Evolutionary conservation across 2,797 vertebrate genomes (phyloP).

Genomic region (Periparus ater): DNA sequence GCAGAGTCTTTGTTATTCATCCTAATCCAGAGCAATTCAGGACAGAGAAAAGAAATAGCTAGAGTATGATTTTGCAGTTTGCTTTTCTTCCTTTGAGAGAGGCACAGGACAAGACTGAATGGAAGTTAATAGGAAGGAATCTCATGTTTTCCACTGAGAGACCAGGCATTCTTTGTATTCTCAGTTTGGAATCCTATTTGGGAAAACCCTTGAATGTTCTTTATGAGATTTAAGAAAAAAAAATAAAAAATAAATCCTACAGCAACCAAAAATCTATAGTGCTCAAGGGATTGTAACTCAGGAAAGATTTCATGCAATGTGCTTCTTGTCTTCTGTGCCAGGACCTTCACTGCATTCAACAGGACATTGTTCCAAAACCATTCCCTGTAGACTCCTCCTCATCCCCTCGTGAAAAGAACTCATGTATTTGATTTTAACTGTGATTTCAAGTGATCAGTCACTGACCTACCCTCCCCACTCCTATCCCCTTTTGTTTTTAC

Average conservation of each 20-base stretch:
- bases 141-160: constrained; percentile 4
- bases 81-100: background rate
- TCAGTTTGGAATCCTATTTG: background rate
- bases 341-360: constrained; percentile 36
- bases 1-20: constrained; percentile 8
- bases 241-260: background rate
- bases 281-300: background rate
- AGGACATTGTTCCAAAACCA: background rate
- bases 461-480: constrained; percentile 49
- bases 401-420: background rate
- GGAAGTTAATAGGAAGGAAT: background rate
- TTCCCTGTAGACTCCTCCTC: background rate
- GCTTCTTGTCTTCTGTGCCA: constrained; percentile 26
- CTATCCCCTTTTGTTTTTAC: constrained; percentile 79
- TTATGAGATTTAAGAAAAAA: background rate
- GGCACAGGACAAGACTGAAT: background rate
- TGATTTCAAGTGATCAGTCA: constrained; percentile 38
- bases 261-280: background rate
- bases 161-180: background rate
- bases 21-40: background rate
- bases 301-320: constrained; percentile 20
- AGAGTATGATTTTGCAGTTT: background rate
- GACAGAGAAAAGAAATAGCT: background rate
- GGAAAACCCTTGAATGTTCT: background rate
- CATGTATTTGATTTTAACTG: constrained; percentile 37